These are phyloP conservation scores for Hippocampus guttulatus DNA, from an alignment of 2,113 vertebrate genomes.

Conservation along the genomic window DNA sequence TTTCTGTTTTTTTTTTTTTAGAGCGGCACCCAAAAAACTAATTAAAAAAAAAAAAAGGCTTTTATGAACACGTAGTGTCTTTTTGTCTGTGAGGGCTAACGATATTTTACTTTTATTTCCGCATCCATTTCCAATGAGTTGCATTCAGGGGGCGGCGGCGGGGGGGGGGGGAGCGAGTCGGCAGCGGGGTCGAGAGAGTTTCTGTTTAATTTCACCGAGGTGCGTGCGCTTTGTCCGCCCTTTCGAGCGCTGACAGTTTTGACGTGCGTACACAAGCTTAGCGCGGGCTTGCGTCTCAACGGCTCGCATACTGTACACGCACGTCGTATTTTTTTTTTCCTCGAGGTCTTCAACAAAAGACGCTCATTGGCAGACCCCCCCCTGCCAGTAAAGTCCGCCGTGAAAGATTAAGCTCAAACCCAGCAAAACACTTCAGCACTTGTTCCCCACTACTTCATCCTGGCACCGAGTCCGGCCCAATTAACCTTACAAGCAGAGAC, in stretches of 20 bases:
- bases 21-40: too few relatives aligned
- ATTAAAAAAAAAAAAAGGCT: not conserved
- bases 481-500: conserved; percentile 60
- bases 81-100: not conserved
- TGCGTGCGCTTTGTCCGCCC: conserved; percentile 57
- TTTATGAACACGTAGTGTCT: not conserved
- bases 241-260: conserved; percentile 61
- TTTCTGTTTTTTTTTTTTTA: not conserved
- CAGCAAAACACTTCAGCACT: conserved; percentile 55
- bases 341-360: conserved; percentile 30
- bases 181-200: conserved; percentile 56
- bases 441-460: conserved; percentile 40
- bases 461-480: conserved; percentile 56
- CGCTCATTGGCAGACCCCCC: conserved; percentile 37
- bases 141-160: conserved; percentile 33
- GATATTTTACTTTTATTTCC: not conserved
- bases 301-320: conserved; percentile 5
- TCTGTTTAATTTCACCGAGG: conserved; percentile 66
- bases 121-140: not conserved
- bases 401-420: conserved; percentile 58
- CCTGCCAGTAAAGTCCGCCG: conserved; percentile 44
- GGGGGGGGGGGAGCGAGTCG: conserved; percentile 42
- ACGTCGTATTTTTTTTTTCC: conserved; percentile 6
- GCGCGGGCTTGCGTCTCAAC: conserved; percentile 22
- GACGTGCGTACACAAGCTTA: conserved; percentile 69